Evolutionary conservation across 2,113 vertebrate species (phyloP), one percentile per base, ranked within the genome.

Genomic region (Odocoileus hemionus): DNA sequence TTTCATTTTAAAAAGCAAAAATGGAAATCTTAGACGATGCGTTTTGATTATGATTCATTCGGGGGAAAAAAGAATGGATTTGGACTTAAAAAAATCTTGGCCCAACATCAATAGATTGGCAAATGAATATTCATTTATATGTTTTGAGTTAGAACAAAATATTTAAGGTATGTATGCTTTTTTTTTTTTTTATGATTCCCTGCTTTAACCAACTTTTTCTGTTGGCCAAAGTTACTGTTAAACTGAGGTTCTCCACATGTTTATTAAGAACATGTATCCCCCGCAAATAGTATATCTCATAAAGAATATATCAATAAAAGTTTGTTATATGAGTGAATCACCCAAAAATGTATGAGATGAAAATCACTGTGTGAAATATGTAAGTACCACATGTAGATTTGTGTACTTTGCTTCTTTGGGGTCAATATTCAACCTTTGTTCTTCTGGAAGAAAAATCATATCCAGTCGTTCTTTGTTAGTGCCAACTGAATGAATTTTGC

Each of bases 101-200:
- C 85, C 39, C 58, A 61, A 60, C 64, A 85, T 96, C 52, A 96
- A 47, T 89, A 95, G 92, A 85, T 80, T 60, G 85, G 30, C 58
- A 74, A 94, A 70, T 92, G 70, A 86, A 36, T 74, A 43, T 58
- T 70, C 58, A 58, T 70, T 74, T 85, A 47, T 85, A 92, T 94
- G 95, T 94, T 97, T 96, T 89, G 58, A 94, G 43, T 94, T 96
- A 96, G 79, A 86, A 89, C 57, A 80, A 94, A 96, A 70, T 92
- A 94, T 94, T 92, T 92, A 79, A 94, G 92, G 84, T 86, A 94
- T 94, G 94, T 84, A 43, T 80, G 67, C 54, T 82, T 94, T 78
- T 60, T 85, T 36, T 36, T 36, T 36, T 64, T 91, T 94, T 84
- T 89, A 79, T 94, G 45, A 55, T 89, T 96, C 64, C 8, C 43